Evolutionary conservation across 2,113 vertebrate genomes (phyloP).

Genomic region (Hypocryptadius cinnamomeus): DNA sequence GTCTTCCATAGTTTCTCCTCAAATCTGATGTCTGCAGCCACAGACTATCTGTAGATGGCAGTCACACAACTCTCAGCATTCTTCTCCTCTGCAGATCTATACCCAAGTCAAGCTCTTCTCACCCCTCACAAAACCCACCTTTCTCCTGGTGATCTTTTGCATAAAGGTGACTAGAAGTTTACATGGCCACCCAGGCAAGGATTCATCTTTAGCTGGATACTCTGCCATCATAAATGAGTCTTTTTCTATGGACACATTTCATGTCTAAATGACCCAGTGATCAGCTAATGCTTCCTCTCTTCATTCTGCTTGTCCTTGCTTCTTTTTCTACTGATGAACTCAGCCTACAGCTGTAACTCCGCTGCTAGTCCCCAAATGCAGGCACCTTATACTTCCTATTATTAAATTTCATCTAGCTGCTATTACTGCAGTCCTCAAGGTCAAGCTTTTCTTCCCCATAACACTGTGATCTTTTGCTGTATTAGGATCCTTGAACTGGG

Average conservation of each 20-base stretch:
- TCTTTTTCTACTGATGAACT: background rate
- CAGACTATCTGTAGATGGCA: slow-evolving; percentile 31
- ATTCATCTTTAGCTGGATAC: background rate
- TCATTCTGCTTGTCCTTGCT: background rate
- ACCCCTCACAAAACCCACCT: background rate
- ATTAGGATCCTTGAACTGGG: background rate
- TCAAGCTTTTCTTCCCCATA: background rate
- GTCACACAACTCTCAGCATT: background rate
- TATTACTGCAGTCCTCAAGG: background rate
- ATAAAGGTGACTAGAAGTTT: background rate
- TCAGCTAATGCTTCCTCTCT: background rate
- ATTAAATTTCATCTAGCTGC: slow-evolving; percentile 3
- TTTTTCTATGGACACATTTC: background rate
- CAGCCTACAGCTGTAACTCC: background rate
- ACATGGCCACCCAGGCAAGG: background rate
- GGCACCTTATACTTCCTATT: background rate
- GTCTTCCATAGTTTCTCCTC: background rate
- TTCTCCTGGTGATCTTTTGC: background rate
- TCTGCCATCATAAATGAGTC: background rate
- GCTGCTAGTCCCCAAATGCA: background rate
- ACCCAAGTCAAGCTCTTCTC: background rate
- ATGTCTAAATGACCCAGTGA: background rate
- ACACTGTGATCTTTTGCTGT: background rate
- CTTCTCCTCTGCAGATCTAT: background rate
- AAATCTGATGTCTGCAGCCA: background rate